Conservation (phyloP, 2,113 vertebrate genomes). For the Tiliqua scincoides region DNA sequence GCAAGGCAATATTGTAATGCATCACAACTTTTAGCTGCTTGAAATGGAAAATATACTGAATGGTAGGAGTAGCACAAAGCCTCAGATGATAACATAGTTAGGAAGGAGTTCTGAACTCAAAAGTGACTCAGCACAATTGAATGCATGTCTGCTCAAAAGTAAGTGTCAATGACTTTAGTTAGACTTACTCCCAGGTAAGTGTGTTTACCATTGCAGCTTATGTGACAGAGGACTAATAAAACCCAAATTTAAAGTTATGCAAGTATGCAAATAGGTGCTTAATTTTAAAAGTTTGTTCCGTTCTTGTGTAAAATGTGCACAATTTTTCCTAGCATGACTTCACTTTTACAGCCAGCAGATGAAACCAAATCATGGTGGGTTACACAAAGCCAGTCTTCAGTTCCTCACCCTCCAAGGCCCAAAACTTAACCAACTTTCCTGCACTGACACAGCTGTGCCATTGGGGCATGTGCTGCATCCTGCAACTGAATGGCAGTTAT, state of each 20-base stretch:
- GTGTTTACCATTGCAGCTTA: no score
- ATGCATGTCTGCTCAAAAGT: no score
- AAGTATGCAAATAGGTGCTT: neutral
- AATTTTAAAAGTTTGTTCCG: conserved; percentile 1
- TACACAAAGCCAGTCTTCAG: neutral
- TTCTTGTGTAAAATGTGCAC: neutral
- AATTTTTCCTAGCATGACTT: neutral
- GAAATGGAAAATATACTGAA: neutral
- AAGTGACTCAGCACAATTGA: neutral
- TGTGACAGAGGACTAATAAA: neutral
- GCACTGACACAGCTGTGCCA: no score
- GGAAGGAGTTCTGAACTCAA: neutral
- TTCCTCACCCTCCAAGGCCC: conserved; percentile 9
- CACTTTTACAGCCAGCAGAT: fast-evolving
- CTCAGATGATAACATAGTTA: neutral
- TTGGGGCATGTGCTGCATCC: no score
- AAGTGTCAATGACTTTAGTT: no score
- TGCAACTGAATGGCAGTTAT: no score
- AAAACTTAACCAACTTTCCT: no score
- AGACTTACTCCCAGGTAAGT: no score
- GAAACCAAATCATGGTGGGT: neutral
- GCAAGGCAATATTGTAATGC: neutral
- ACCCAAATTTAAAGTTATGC: neutral
- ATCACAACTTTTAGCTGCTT: neutral
- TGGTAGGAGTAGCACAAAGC: neutral